These are phyloP conservation scores for Eurystomus glaucurus DNA, from an alignment of 2,797 vertebrate species.

Conservation along the genomic window DNA sequence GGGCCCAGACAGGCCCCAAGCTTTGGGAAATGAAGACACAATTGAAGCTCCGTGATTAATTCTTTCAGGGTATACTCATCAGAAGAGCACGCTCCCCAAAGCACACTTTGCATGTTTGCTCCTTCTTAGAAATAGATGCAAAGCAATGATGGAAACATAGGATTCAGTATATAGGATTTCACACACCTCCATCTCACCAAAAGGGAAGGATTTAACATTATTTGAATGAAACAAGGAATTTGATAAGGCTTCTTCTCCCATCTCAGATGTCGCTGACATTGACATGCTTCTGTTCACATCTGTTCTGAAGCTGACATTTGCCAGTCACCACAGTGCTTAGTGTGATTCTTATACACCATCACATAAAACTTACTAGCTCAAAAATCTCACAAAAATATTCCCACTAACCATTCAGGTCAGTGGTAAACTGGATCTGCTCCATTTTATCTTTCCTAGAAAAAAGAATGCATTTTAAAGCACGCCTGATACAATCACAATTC, in stretches of 20 bases:
- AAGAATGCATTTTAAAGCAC: background rate
- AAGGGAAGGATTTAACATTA: background rate
- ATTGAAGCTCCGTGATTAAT: background rate
- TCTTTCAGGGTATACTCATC: background rate
- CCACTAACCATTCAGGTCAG: background rate
- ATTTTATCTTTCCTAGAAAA: background rate
- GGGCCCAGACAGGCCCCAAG: background rate
- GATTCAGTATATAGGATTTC: background rate
- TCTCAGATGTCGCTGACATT: background rate
- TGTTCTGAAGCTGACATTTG: background rate
- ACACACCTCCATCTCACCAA: fast-evolving
- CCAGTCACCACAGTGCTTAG: background rate
- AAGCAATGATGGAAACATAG: background rate
- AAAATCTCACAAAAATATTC: background rate
- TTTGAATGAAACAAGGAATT: background rate
- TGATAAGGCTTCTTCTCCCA: background rate
- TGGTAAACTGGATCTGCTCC: background rate
- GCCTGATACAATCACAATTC: background rate
- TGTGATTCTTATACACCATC: background rate
- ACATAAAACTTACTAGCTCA: background rate
- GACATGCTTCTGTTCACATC: background rate
- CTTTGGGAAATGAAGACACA: background rate
- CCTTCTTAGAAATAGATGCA: background rate
- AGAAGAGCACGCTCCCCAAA: background rate
- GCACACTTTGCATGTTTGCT: background rate